phyloP scores from a whole-genome alignment of 92 coral and sea anemone species.

The Anthopleura xanthogrammica region DNA sequence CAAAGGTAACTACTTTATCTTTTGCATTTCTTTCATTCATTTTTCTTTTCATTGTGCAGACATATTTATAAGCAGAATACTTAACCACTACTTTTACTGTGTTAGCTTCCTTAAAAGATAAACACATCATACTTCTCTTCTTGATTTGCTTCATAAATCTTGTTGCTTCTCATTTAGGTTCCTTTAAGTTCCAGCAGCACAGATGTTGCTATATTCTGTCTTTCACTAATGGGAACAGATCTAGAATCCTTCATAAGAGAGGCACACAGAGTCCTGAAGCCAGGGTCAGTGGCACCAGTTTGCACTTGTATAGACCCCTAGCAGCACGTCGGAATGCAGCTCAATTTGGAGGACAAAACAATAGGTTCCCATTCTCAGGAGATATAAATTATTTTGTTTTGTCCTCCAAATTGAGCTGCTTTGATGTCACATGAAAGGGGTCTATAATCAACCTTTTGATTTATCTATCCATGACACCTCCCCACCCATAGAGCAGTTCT shows the following conservation, averaged over 20 bases:
- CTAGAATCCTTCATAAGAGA: conserved; percentile 74
- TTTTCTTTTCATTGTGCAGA: neutral
- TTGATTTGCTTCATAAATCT: neutral
- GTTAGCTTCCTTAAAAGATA: no score
- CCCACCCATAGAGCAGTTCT: no score
- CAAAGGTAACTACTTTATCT: conserved; percentile 56
- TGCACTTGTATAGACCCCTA: conserved; percentile 53
- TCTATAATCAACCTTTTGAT: conserved; percentile 27
- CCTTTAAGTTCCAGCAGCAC: conserved; percentile 71
- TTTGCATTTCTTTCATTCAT: neutral
- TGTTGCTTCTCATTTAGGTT: conserved; percentile 44
- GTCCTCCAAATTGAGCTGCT: no score
- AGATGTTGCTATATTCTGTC: conserved; percentile 87
- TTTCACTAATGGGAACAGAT: conserved; percentile 96
- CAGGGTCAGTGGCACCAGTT: conserved; percentile 54
- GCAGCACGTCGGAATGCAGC: conserved; percentile 39
- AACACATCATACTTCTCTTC: neutral
- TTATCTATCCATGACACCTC: no score
- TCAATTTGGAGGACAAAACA: no score
- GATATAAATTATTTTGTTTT: no score
- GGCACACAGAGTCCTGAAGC: conserved; percentile 84
- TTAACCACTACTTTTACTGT: neutral
- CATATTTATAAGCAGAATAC: neutral
- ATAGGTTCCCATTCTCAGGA: no score
- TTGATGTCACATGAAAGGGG: conserved; percentile 8